Conservation (phyloP, 2,888 invertebrate genomes). For the Phania funesta region DNA sequence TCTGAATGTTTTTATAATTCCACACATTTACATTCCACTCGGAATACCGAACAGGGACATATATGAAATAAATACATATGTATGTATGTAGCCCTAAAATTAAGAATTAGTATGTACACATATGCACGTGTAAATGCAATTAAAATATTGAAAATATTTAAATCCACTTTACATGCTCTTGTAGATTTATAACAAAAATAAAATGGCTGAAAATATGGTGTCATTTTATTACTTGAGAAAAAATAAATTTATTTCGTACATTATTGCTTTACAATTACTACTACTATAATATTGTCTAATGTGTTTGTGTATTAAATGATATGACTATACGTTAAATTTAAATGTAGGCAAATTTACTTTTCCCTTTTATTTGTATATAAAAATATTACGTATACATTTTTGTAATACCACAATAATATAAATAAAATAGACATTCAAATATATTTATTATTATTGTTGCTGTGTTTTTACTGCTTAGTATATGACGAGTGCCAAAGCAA, state of each 20-base stretch:
- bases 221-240: conserved; percentile 13
- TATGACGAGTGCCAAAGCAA: conserved; percentile 77
- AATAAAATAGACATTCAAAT: conserved; percentile 38
- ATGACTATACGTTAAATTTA: conserved; percentile 13
- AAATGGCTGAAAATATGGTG: conserved; percentile 20
- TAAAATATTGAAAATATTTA: too few species aligned
- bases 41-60: too few species aligned
- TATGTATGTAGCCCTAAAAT: conserved; percentile 1
- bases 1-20: too few species aligned
- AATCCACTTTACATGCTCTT: background rate
- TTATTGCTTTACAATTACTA: background rate
- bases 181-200: background rate
- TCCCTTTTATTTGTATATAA: background rate
- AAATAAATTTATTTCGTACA: conserved; percentile 1
- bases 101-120: too few species aligned
- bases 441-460: conserved; percentile 43
- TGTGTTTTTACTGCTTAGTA: conserved; percentile 47
- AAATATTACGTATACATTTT: conserved; percentile 19
- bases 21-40: too few species aligned
- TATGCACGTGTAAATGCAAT: background rate
- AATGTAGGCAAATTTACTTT: conserved; percentile 29
- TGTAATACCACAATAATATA: conserved; percentile 26
- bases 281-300: background rate
- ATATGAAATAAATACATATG: background rate
- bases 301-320: conserved; percentile 30